A percentile compares a stretch with the other conserved stretches of the same genome.
Evolutionary conservation across 2,888 invertebrate species (phyloP).

Genomic region (Meiosimyza decipiens): DNA sequence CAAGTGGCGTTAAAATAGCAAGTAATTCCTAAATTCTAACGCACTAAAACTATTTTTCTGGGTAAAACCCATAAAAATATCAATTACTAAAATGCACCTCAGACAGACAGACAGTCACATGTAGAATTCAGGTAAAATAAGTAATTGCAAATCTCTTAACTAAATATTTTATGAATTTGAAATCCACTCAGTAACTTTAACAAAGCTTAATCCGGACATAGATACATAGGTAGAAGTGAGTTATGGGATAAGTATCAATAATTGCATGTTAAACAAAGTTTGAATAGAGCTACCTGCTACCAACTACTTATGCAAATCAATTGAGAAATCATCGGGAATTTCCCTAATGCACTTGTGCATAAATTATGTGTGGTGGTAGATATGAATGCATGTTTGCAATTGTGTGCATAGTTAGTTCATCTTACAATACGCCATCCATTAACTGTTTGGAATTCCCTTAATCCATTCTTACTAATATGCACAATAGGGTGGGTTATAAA

Average conservation of each 20-base stretch:
- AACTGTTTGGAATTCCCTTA: conserved; percentile 25
- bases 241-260: too few relatives aligned
- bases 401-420: too few relatives aligned
- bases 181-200: conserved; percentile 14
- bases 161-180: not conserved
- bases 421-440: not conserved
- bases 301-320: conserved; percentile 12
- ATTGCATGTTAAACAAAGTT: too few relatives aligned
- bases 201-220: not conserved
- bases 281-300: too few relatives aligned
- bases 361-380: too few relatives aligned
- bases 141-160: too few relatives aligned
- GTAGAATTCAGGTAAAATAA: too few relatives aligned
- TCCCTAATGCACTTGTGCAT: conserved; percentile 16
- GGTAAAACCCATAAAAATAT: conserved; percentile 59
- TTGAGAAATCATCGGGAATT: conserved; percentile 28
- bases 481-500: not conserved
- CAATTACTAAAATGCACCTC: conserved; percentile 45
- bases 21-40: not conserved
- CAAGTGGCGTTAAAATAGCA: too few relatives aligned
- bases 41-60: conserved; percentile 38
- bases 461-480: not conserved
- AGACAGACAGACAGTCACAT: not conserved
- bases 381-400: too few relatives aligned
- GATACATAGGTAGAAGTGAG: too few relatives aligned